These are phyloP conservation scores for Tangara arthus DNA, from an alignment of 2,797 vertebrate genomes.

Conservation along the genomic window DNA sequence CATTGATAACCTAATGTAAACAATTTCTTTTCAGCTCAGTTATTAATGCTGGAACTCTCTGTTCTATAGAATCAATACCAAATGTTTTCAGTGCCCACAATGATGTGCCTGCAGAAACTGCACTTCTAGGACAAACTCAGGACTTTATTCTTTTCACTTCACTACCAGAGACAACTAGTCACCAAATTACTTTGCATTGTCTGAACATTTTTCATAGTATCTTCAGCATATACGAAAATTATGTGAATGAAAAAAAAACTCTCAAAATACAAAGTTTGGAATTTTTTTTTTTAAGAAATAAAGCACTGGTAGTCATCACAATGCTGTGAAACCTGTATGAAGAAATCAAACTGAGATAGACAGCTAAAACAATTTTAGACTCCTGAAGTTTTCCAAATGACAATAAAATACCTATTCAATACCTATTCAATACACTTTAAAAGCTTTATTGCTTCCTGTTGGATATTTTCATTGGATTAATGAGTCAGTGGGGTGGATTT, in stretches of 20 bases:
- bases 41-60: constrained; percentile 18
- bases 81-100: not conserved
- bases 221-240: not conserved
- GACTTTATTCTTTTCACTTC: not conserved
- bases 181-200: not conserved
- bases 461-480: not conserved
- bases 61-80: constrained; percentile 12
- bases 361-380: not conserved
- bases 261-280: not conserved
- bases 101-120: not conserved
- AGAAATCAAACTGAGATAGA: constrained; percentile 8
- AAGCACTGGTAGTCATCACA: not conserved
- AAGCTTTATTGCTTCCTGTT: not conserved
- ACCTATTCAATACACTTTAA: not conserved
- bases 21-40: not conserved
- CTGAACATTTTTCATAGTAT: not conserved
- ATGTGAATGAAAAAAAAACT: not conserved
- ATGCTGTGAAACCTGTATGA: not conserved
- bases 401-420: not conserved
- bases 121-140: not conserved
- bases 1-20: not conserved
- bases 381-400: not conserved
- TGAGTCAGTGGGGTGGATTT: not conserved
- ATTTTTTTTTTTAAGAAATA: not conserved
- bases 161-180: not conserved